These are phyloP conservation scores for Picus viridis DNA, from an alignment of 2,797 vertebrate genomes.

Conservation along the genomic window DNA sequence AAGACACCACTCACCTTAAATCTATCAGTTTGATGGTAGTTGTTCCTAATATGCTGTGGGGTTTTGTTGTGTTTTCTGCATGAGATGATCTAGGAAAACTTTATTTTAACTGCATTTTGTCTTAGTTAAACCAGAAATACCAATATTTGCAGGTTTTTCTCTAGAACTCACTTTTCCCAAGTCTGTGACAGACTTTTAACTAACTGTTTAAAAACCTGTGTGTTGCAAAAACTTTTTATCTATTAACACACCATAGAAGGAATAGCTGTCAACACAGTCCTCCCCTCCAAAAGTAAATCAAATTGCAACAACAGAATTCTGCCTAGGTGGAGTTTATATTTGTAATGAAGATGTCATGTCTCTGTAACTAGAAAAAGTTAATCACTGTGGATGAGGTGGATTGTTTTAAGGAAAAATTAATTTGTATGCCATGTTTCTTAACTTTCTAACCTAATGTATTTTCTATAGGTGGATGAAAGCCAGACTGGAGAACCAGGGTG, in stretches of 20 bases:
- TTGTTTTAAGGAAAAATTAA: background rate
- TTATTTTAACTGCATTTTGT: background rate
- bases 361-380: background rate
- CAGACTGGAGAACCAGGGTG: slow-evolving; percentile 97
- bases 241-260: background rate
- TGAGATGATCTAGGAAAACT: background rate
- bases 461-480: slow-evolving; percentile 92
- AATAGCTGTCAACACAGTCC: background rate
- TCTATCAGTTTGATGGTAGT: background rate
- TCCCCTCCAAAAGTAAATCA: background rate
- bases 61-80: background rate
- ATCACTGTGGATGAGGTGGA: background rate
- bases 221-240: background rate
- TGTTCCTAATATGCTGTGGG: background rate
- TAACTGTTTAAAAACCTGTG: background rate
- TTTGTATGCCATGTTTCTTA: background rate
- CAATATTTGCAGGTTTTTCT: background rate
- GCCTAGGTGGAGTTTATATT: background rate
- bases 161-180: background rate
- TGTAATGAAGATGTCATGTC: background rate
- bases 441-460: background rate
- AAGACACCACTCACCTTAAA: too few species aligned
- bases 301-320: background rate
- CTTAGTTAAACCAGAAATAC: background rate
- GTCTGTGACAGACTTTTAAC: background rate